Base-by-base conservation (phyloP, 2,888 invertebrate species). In the Hypena proboscidalis region DNA sequence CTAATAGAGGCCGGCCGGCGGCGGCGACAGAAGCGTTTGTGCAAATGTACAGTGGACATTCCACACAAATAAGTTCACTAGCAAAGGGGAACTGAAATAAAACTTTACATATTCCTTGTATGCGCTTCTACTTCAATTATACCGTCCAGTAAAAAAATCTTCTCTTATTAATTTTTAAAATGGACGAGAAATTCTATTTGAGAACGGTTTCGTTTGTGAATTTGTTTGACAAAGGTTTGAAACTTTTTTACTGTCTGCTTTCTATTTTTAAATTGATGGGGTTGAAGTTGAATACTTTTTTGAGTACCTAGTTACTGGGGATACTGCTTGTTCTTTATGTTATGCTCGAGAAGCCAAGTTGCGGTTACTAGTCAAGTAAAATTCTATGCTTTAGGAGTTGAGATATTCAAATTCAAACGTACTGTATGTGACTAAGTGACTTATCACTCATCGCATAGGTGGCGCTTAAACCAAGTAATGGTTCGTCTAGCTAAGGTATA, bases 121-220 rank as follows among this genome's bases (percentile, higher is more conserved):
- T 68, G 50, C 44, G 55, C 58, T 62, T 65, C 67, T 48, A 51
- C 62, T 74, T 70, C 72, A 80, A 79, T 81, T 80, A 82, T 72
- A 74, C 31, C 40, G 41, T 42, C 43, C 42, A 7, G 43, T 23
- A 32, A 17, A 25, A 63, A 53, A 31, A 34, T 40, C 35, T 41
- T 42, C 35, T 43, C 11, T 40, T 42, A 79, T 83, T 76, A 80
- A 77, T 83, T 77, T 77, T 58, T 48, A 13, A 10, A 20, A 19
- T 31, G 31, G 15, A 59, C 27, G 26, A 10, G 31, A 40, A 11
- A 31, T 22, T 29, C 33, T 34, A 9, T 35, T 26, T 21, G 21
- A 26, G 10, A 20, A 41, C 15, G 11, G 5, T 15, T 15, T 20
- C 23, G 34, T 50, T 59, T 37, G 26, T 29, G 21, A 32, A 34